Conservation (phyloP, 2,113 vertebrate genomes). For the Phrynocephalus versicolor region DNA sequence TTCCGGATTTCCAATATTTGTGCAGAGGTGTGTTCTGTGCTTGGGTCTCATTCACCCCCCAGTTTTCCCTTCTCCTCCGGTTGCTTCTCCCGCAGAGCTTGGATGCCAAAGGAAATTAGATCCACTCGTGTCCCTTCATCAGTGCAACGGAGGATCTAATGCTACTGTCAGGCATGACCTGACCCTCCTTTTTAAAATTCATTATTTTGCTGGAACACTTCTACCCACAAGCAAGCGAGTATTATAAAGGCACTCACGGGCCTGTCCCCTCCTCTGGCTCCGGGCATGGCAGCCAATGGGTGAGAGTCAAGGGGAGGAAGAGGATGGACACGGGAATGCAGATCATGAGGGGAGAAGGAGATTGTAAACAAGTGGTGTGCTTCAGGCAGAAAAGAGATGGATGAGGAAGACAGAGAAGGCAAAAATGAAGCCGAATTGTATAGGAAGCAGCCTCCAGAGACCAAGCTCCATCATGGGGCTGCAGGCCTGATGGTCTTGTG, state of each 20-base stretch:
- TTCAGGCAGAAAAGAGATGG: background rate
- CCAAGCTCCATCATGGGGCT: background rate
- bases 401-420: background rate
- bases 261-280: slow-evolving; percentile 31
- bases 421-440: background rate
- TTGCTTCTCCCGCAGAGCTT: background rate
- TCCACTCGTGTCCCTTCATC: background rate
- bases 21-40: accelerated
- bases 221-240: background rate
- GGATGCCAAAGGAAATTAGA: background rate
- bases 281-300: slow-evolving; percentile 52
- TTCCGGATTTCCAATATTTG: background rate
- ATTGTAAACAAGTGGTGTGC: slow-evolving; percentile 41
- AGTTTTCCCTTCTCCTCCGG: background rate
- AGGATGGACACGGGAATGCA: background rate
- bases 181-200: background rate
- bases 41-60: background rate
- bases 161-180: background rate
- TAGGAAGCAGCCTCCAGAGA: background rate
- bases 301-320: slow-evolving; percentile 36
- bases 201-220: background rate
- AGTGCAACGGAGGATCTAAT: accelerated
- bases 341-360: slow-evolving; percentile 3
- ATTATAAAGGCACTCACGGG: slow-evolving; percentile 34
- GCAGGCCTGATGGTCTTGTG: no score